A percentile compares a stretch with the other conserved stretches of the same genome.
Evolutionary conservation across 2,888 invertebrate genomes (phyloP).

Genomic region (Malthinus flaveolus): DNA sequence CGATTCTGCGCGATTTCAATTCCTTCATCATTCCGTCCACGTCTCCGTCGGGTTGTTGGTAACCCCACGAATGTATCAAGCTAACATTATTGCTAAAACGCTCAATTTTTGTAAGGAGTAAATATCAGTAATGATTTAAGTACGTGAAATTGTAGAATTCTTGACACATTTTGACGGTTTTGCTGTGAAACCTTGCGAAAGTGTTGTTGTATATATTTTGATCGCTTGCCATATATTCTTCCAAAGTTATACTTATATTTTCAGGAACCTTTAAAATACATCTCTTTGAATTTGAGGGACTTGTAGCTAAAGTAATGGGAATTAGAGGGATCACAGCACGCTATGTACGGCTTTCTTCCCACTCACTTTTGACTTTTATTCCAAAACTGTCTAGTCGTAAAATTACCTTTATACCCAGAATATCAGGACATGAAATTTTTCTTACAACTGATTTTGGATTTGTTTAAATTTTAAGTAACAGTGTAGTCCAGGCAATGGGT

Average conservation of each 20-base stretch:
- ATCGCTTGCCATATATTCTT: slow-evolving; percentile 59
- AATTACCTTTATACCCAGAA: too few relatives aligned
- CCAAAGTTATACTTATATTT: slow-evolving; percentile 51
- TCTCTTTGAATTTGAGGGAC: neutral
- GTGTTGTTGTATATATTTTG: slow-evolving; percentile 62
- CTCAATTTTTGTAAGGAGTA: neutral
- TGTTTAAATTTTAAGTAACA: too few relatives aligned
- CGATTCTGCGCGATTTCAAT: slow-evolving; percentile 60
- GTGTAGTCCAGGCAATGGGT: too few relatives aligned
- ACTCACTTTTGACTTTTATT: too few relatives aligned
- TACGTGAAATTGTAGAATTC: slow-evolving; percentile 72
- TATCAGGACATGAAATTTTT: too few relatives aligned
- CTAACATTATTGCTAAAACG: slow-evolving; percentile 54
- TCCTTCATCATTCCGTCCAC: slow-evolving; percentile 68
- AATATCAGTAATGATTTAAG: slow-evolving; percentile 33
- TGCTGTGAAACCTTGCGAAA: slow-evolving; percentile 67
- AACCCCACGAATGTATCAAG: slow-evolving; percentile 66
- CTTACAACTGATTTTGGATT: too few relatives aligned
- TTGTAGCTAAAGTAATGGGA: neutral
- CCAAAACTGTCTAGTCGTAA: too few relatives aligned
- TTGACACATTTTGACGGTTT: slow-evolving; percentile 60
- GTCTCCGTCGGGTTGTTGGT: slow-evolving; percentile 60
- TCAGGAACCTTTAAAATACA: slow-evolving; percentile 45
- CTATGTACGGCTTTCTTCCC: too few relatives aligned
- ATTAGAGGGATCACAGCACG: neutral